A percentile compares a stretch with the other conserved stretches of the same genome.
phyloP scores from a whole-genome alignment of 2,113 vertebrate species.

The Cinclus mexicanus region DNA sequence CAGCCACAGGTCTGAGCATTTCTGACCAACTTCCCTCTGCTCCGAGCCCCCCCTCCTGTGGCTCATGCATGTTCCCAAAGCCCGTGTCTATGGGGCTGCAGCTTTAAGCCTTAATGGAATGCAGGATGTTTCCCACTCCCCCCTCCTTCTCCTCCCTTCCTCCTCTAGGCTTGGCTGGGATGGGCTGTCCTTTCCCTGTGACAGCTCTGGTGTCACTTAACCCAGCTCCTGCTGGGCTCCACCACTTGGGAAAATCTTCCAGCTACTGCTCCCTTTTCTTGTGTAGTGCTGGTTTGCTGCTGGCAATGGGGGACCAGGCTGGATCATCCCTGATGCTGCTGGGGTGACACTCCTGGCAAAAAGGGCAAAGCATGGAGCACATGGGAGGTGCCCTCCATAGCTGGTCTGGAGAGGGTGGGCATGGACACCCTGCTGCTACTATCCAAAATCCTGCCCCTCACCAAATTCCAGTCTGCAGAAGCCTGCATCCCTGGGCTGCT shows the following conservation, averaged over 20 bases:
- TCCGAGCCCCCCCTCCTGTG: neutral
- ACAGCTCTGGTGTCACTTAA: neutral
- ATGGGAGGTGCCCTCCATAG: fast-evolving
- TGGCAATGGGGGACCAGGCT: neutral
- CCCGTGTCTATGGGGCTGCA: neutral
- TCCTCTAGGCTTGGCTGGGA: neutral
- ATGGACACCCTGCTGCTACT: neutral
- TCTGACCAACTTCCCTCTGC: too few species aligned
- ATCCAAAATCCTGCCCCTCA: neutral
- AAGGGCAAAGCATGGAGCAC: neutral
- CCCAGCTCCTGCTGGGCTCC: neutral
- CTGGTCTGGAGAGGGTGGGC: neutral
- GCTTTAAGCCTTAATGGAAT: neutral
- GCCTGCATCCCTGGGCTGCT: neutral
- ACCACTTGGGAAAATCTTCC: neutral
- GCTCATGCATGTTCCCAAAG: neutral
- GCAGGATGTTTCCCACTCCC: neutral
- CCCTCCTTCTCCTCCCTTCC: neutral
- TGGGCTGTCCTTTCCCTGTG: neutral
- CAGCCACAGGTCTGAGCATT: neutral
- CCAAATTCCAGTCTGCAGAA: fast-evolving
- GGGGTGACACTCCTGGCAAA: neutral
- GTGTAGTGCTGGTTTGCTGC: neutral
- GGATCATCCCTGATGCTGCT: neutral
- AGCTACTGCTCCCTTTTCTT: neutral